Conservation (phyloP, 2,113 vertebrate genomes). For the Amphiprion ocellaris region DNA sequence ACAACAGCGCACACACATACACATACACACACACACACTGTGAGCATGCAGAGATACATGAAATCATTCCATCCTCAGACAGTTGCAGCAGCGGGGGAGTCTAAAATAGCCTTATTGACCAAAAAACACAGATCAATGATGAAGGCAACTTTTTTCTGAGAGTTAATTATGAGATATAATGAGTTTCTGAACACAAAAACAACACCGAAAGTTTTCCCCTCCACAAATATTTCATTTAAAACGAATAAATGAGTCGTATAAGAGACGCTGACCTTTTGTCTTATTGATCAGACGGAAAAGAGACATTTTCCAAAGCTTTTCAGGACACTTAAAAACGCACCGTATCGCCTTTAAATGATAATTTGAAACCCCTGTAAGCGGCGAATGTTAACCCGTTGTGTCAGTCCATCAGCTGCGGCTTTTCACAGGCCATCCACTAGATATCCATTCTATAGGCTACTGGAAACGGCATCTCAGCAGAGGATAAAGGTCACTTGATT, state of each 20-base stretch:
- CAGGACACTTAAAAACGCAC: slow-evolving; percentile 15
- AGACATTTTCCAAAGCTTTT: slow-evolving; percentile 4
- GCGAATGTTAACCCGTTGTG: slow-evolving; percentile 38
- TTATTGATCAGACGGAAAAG: slow-evolving; percentile 27
- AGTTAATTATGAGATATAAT: slow-evolving; percentile 62
- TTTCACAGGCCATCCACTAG: slow-evolving; percentile 36
- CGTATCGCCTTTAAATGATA: slow-evolving; percentile 51
- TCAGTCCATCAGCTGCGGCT: slow-evolving; percentile 27
- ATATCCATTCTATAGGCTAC: slow-evolving; percentile 26
- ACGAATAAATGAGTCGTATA: slow-evolving; percentile 15
- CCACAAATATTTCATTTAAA: slow-evolving; percentile 37
- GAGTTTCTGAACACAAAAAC: slow-evolving; percentile 38
- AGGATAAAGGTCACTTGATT: slow-evolving; percentile 63
- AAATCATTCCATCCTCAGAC: slow-evolving; percentile 53
- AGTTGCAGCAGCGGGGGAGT: slow-evolving; percentile 50
- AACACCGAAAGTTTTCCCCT: slow-evolving; percentile 28
- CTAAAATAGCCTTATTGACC: slow-evolving; percentile 67
- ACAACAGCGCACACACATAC: slow-evolving; percentile 25
- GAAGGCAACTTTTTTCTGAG: slow-evolving; percentile 43
- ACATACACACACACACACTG: slow-evolving; percentile 29
- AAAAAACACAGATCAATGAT: slow-evolving; percentile 61
- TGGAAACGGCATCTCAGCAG: slow-evolving; percentile 48
- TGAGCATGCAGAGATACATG: slow-evolving; percentile 36
- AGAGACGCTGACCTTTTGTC: slow-evolving; percentile 14
- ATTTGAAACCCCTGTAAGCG: slow-evolving; percentile 26